These are phyloP conservation scores for Barypeithes pellucidus DNA, from an alignment of 2,888 invertebrate species.

Conservation along the genomic window DNA sequence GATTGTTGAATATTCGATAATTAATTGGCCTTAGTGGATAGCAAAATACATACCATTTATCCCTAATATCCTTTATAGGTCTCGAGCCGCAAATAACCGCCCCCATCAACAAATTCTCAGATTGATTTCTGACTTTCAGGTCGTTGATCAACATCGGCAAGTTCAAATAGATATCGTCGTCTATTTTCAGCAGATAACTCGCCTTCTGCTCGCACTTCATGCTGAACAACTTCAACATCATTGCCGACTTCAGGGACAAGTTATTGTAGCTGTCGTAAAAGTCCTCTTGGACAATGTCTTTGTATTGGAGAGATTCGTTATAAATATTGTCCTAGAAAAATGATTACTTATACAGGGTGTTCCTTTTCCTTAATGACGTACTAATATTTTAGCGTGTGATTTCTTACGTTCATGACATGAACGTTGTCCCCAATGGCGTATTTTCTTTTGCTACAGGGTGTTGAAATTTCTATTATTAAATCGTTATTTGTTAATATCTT, in stretches of 20 bases:
- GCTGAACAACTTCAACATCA: constrained; percentile 88
- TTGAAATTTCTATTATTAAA: no score
- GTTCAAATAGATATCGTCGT: constrained; percentile 91
- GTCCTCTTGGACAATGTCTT: constrained; percentile 87
- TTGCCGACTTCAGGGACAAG: constrained; percentile 87
- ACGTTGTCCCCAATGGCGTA: no score
- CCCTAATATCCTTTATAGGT: constrained; percentile 81
- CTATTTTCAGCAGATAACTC: constrained; percentile 85
- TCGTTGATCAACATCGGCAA: constrained; percentile 66
- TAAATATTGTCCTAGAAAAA: constrained; percentile 73
- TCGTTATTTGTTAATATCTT: no score
- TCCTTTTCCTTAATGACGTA: no score
- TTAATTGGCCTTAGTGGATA: no score
- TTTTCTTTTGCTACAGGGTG: no score
- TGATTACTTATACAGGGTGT: constrained; percentile 12
- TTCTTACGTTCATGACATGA: no score
- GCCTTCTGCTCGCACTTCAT: constrained; percentile 75
- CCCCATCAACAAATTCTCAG: constrained; percentile 78
- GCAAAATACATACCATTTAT: constrained; percentile 79
- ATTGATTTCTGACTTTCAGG: constrained; percentile 59
- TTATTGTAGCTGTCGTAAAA: constrained; percentile 91
- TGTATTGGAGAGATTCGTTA: constrained; percentile 70
- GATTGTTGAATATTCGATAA: no score
- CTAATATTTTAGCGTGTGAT: no score
- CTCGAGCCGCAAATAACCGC: constrained; percentile 85